Percentiles rank a stretch among this genome's conserved stretches.
Evolutionary conservation across 2,113 vertebrate species (phyloP).

Genomic region (Nesogale talazaci): DNA sequence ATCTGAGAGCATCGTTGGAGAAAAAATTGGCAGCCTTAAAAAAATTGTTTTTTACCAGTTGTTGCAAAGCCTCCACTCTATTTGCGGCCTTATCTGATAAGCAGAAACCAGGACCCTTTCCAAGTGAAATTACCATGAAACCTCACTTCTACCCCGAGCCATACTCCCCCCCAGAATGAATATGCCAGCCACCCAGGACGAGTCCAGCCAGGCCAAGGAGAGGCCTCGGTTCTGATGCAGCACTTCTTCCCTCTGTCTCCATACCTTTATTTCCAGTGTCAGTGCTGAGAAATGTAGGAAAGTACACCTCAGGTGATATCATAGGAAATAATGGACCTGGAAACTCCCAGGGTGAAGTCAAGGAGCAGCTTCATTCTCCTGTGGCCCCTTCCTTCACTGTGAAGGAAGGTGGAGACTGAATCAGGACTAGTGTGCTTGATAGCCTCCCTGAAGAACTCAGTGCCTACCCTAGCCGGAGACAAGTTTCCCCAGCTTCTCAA

Average conservation of each 20-base stretch:
- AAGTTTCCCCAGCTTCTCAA: constrained; percentile 10
- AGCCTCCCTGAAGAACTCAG: background rate
- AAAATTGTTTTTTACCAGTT: background rate
- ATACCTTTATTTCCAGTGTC: constrained; percentile 10
- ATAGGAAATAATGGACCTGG: background rate
- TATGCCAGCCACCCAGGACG: background rate
- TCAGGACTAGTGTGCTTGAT: background rate
- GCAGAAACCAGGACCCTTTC: constrained; percentile 20
- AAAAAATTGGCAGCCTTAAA: background rate
- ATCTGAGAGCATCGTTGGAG: background rate
- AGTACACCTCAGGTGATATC: background rate
- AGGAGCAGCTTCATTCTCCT: background rate
- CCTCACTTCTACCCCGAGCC: background rate
- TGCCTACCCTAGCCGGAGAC: background rate
- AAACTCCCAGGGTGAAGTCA: background rate
- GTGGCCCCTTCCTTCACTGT: background rate
- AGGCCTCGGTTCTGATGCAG: background rate
- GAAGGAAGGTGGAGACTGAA: background rate
- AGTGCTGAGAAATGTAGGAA: background rate
- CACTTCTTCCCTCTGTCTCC: background rate
- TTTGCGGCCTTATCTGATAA: background rate
- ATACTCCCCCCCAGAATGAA: background rate
- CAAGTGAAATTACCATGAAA: background rate
- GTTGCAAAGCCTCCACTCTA: background rate
- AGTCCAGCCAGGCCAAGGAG: background rate